Percentiles rank a stretch among this genome's conserved stretches.
Conservation (phyloP, 64 coral and sea anemone genomes). For the Anthopleura sola region DNA sequence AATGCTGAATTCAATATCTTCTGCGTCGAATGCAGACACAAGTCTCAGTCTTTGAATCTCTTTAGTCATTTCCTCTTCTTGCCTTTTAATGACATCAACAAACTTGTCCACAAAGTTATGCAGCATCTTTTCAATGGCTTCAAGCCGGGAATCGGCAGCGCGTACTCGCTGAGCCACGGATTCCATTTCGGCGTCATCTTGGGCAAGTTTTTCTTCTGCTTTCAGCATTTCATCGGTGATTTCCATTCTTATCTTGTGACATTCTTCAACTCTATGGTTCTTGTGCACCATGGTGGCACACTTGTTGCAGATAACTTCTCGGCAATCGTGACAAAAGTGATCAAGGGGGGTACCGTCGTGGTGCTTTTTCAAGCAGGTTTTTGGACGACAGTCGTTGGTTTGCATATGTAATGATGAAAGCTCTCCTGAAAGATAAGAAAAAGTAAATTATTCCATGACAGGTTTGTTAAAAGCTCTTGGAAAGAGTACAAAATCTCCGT, state of each 20-base stretch:
- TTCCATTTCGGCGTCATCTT: conserved; percentile 7
- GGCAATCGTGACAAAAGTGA: conserved; percentile 20
- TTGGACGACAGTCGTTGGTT: not conserved
- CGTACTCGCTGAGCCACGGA: not conserved
- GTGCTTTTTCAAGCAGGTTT: conserved; percentile 18
- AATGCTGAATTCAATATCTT: not conserved
- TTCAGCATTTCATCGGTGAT: not conserved
- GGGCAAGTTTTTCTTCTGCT: not conserved
- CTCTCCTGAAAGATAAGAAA: conserved; percentile 11
- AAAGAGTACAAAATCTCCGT: too few species aligned
- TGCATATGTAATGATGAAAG: not conserved
- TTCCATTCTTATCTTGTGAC: conserved; percentile 5
- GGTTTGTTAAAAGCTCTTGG: too few species aligned
- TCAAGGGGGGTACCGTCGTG: conserved; percentile 2
- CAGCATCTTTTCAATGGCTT: conserved; percentile 2
- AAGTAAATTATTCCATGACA: not conserved
- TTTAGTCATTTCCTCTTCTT: not conserved
- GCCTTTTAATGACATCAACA: not conserved
- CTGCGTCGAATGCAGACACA: not conserved
- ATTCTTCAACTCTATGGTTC: not conserved
- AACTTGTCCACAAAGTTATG: conserved; percentile 13
- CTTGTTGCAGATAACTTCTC: not conserved
- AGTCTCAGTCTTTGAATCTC: not conserved
- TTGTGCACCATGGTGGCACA: conserved; percentile 2
- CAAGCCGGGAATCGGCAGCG: not conserved